phyloP scores from a whole-genome alignment of 2,797 vertebrate genomes.

The Cryptoblepharus egeriae region DNA sequence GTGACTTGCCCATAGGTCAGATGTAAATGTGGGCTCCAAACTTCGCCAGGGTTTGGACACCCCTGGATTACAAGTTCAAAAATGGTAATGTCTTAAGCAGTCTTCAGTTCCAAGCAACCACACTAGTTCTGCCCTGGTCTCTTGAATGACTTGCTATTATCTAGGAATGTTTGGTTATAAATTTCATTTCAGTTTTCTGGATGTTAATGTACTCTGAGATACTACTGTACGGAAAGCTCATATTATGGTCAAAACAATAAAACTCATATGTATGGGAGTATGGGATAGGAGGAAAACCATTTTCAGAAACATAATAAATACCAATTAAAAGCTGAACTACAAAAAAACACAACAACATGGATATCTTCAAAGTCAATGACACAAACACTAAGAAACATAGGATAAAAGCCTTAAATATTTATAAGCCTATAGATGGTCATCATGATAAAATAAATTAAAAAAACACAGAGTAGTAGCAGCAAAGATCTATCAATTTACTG shows the following conservation, averaged over 20 bases:
- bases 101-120: not conserved
- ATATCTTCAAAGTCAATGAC: slow-evolving; percentile 59
- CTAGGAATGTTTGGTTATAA: not conserved
- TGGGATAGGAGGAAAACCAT: slow-evolving; percentile 4
- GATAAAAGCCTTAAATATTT: slow-evolving; percentile 69
- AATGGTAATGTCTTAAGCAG: not conserved
- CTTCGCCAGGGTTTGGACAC: no score
- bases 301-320: slow-evolving; percentile 72
- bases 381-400: slow-evolving; percentile 32
- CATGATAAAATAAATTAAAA: slow-evolving; percentile 73
- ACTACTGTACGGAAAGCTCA: slow-evolving; percentile 18
- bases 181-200: not conserved
- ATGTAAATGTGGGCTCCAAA: no score
- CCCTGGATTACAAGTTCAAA: not conserved
- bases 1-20: no score
- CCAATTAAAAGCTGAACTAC: slow-evolving; percentile 57
- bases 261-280: slow-evolving; percentile 19
- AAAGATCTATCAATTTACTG: slow-evolving; percentile 72
- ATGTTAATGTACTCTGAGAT: not conserved
- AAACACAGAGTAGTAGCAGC: slow-evolving; percentile 75
- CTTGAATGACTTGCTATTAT: not conserved
- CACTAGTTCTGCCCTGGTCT: not conserved
- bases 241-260: slow-evolving; percentile 57
- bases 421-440: slow-evolving; percentile 68
- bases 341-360: slow-evolving; percentile 54